A percentile compares a stretch with the other conserved stretches of the same genome.
Evolutionary conservation across 2,113 vertebrate species (phyloP).

Genomic region (Archocentrus centrarchus): DNA sequence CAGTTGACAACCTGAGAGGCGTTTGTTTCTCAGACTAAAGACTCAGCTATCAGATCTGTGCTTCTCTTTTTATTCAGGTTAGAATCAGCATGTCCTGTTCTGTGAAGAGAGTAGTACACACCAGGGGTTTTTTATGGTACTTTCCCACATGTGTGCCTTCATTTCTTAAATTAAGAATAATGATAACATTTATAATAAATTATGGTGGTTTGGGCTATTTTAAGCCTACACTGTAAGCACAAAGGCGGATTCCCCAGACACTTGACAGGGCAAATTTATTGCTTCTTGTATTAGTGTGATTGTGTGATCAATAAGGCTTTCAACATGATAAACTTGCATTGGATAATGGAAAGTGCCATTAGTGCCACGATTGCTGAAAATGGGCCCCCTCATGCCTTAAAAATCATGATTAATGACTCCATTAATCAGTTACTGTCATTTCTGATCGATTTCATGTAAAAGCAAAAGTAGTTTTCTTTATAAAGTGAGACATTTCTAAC

Average conservation of each 20-base stretch:
- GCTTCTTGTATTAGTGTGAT: background rate
- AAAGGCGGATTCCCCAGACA: background rate
- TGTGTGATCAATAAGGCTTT: background rate
- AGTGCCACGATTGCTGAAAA: background rate
- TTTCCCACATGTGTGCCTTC: background rate
- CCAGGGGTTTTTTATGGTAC: background rate
- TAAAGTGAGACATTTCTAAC: background rate
- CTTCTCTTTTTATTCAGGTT: background rate
- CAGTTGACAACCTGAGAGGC: background rate
- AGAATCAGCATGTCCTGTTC: background rate
- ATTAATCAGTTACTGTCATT: constrained; percentile 2
- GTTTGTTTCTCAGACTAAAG: background rate
- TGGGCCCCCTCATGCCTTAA: background rate
- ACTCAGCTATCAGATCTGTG: background rate
- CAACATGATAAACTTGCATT: background rate
- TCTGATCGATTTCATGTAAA: background rate
- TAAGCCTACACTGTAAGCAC: background rate
- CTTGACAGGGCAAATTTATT: background rate
- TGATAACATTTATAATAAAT: background rate
- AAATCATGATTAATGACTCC: constrained; percentile 5
- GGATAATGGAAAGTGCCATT: background rate
- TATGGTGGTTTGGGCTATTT: background rate
- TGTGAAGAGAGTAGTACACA: background rate
- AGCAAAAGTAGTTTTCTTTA: background rate
- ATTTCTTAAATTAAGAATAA: background rate